Evolutionary conservation across 2,113 vertebrate species (phyloP), one percentile per base, ranked within the genome.

Genomic region (Neolamprologus cancellatus): DNA sequence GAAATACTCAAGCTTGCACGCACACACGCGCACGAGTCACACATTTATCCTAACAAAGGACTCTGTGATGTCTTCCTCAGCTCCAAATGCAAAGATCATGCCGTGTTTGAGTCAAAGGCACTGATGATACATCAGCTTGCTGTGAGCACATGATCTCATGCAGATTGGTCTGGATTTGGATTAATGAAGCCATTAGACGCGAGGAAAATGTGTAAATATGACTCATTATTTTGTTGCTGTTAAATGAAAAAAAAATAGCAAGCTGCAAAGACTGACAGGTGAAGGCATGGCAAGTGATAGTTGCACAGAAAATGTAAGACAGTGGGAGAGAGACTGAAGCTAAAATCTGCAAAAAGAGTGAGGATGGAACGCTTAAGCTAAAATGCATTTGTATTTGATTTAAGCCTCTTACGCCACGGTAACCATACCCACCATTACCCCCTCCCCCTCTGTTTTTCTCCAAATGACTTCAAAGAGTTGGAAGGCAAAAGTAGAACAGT

Each of bases 401-500:
- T 95, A 95, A 95, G 90, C 94, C 84, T 93, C 94, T 94, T 94
- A 91, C 81, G 78, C 79, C 80, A 79, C 52, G 32, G 78, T 84
- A 84, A 86, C 90, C 78, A 88, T 87, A 84, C 52, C 84, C 84
- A 81, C 23, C 81, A 69, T 34, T 54, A 30, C 69, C 69, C 81
- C 79, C 50, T 41, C 44, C 54, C 79, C 85, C 50, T 30, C 66
- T 74, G 48, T 46, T 78, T 64, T 57, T 34, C 76, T 82, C 57
- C 54, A 87, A 44, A 88, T 81, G 71, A 84, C 83, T 93, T 94
- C 90, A 93, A 90, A 93, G 91, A 86, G 53, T 87, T 34, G 10
- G 54, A 83, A 17, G 46, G 84, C 64, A 87, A 89, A 93, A 93
- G 84, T 92, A 61, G 88, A 91, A n/a, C 89, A 93, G 10, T 5